Conservation (phyloP, 2,113 vertebrate species). For the Xiphias gladius region DNA sequence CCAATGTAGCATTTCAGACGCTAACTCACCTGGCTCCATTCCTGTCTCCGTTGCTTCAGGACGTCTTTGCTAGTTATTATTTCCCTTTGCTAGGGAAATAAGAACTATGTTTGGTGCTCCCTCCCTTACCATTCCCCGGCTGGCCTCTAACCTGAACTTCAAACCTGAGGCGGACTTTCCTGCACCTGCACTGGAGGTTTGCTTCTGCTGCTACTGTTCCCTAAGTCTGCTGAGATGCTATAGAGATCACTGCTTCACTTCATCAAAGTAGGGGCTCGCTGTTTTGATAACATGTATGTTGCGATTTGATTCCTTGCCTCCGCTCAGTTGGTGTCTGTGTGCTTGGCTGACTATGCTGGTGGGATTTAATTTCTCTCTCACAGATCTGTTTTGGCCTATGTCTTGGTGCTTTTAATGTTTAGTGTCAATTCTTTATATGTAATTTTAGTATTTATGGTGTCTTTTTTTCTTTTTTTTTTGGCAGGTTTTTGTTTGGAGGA, state of each 20-base stretch:
- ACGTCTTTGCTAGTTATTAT: too few relatives aligned
- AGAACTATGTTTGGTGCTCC: too few relatives aligned
- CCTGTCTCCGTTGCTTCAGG: neutral
- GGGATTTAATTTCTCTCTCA: neutral
- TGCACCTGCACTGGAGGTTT: neutral
- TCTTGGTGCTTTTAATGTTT: neutral
- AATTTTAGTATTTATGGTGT: too few relatives aligned
- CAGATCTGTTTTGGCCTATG: neutral
- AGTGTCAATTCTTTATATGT: too few relatives aligned
- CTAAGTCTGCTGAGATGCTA: neutral
- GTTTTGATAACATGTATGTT: neutral
- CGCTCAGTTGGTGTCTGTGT: neutral
- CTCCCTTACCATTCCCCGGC: neutral
- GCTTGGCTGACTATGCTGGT: neutral
- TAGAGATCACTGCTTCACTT: neutral
- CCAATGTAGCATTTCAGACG: neutral
- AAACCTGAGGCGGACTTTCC: neutral
- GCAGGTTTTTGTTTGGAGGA: too few relatives aligned
- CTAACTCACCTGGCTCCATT: neutral
- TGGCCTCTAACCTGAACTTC: neutral
- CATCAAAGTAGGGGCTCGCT: conserved; percentile 5
- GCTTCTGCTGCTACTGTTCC: neutral
- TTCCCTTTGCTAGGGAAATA: neutral
- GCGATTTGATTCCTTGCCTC: neutral
- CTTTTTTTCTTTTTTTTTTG: too few relatives aligned